Evolutionary conservation across 2,888 invertebrate species (phyloP).

Genomic region (Teinopalpus imperialis): DNA sequence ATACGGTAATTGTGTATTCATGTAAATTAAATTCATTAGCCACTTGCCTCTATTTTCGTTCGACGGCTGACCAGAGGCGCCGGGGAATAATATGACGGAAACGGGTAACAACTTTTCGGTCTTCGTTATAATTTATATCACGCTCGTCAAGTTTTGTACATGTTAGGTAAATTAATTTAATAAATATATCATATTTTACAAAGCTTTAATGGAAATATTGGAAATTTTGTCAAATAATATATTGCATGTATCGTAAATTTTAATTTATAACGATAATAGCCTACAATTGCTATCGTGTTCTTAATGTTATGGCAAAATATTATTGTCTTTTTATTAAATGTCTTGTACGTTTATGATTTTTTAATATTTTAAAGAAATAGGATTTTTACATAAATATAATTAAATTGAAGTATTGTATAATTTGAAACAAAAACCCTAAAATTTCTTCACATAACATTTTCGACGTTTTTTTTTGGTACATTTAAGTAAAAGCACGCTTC

Average conservation of each 20-base stretch:
- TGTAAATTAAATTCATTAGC: slow-evolving; percentile 71
- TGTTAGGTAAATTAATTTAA: slow-evolving; percentile 8
- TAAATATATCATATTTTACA: slow-evolving; percentile 3
- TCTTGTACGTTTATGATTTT: too few relatives aligned
- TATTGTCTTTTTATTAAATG: too few relatives aligned
- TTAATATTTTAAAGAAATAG: too few relatives aligned
- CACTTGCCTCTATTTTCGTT: slow-evolving; percentile 50
- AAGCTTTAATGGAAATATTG: background rate
- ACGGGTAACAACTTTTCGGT: background rate
- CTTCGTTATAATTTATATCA: slow-evolving; percentile 1
- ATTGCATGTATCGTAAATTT: too few relatives aligned
- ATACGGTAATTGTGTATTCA: slow-evolving; percentile 64
- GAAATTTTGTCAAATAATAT: background rate
- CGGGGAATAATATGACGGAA: slow-evolving; percentile 1
- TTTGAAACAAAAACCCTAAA: too few relatives aligned
- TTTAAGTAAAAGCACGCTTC: slow-evolving; percentile 15
- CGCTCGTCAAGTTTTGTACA: background rate
- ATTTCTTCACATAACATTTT: too few relatives aligned
- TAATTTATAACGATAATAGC: too few relatives aligned
- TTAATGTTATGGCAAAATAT: too few relatives aligned
- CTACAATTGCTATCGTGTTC: too few relatives aligned
- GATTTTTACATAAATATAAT: too few relatives aligned
- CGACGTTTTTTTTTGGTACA: slow-evolving; percentile 2
- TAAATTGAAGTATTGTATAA: too few relatives aligned
- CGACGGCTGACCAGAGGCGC: slow-evolving; percentile 4